phyloP scores from a whole-genome alignment of 1,140 invertebrate genomes.

The Papilio glaucus region DNA sequence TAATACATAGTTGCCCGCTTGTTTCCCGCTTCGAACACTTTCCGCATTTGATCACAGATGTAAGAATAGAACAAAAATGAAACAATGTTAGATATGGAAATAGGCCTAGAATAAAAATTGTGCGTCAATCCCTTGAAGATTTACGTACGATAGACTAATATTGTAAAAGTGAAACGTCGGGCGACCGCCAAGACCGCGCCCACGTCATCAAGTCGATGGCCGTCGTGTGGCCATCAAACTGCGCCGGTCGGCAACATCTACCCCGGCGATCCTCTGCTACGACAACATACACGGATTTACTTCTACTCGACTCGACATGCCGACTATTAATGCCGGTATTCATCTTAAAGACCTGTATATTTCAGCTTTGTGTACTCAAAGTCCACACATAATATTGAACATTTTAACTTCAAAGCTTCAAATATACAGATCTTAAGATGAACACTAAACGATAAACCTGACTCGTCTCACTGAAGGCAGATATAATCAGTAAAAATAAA shows the following conservation, averaged over 20 bases:
- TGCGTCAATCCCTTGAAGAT: background rate
- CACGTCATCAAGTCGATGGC: too few species aligned
- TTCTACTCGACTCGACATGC: background rate
- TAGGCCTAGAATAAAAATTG: conserved; percentile 53
- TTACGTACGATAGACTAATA: conserved; percentile 2
- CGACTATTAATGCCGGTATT: background rate
- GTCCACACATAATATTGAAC: background rate
- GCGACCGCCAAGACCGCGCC: too few species aligned
- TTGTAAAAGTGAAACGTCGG: background rate
- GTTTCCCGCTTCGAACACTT: conserved; percentile 69
- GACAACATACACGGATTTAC: conserved; percentile 11
- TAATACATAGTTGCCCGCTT: conserved; percentile 54
- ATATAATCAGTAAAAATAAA: background rate
- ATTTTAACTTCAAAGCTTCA: background rate
- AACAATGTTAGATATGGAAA: conserved; percentile 55
- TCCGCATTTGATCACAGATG: conserved; percentile 66
- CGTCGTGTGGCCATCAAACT: too few species aligned
- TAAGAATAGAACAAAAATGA: conserved; percentile 58
- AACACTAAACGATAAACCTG: background rate
- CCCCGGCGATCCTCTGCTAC: background rate
- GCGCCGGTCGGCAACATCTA: background rate
- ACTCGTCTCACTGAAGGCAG: background rate
- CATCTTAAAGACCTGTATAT: background rate
- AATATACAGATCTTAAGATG: background rate
- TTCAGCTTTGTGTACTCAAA: background rate